Conservation (phyloP, 2,888 invertebrate species). For the Crossocerus cetratus region DNA sequence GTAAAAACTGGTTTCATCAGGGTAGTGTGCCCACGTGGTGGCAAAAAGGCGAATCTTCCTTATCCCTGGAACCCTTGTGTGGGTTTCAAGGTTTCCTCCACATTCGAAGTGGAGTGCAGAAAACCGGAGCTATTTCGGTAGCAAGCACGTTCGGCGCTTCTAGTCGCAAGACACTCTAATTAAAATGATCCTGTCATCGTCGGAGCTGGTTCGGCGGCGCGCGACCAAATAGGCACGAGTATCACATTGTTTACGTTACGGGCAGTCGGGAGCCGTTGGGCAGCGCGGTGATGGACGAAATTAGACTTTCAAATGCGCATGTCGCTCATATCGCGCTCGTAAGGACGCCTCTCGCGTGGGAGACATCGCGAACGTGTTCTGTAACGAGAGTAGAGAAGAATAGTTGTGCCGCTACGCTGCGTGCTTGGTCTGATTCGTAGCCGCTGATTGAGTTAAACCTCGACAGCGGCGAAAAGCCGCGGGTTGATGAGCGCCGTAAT, state of each 20-base stretch:
- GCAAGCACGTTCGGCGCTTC: slow-evolving; percentile 2
- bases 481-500: slow-evolving; percentile 36
- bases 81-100: not conserved
- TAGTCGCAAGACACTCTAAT: slow-evolving; percentile 23
- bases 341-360: too few relatives aligned
- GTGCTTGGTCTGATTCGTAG: slow-evolving; percentile 5
- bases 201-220: not conserved
- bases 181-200: slow-evolving; percentile 42
- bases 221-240: slow-evolving; percentile 10
- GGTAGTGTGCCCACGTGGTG: slow-evolving; percentile 6
- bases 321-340: too few relatives aligned
- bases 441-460: slow-evolving; percentile 16
- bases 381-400: too few relatives aligned
- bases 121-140: slow-evolving; percentile 24
- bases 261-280: not conserved
- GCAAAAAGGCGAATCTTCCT: slow-evolving; percentile 17
- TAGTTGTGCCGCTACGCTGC: not conserved
- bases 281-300: slow-evolving; percentile 4
- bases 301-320: slow-evolving; percentile 26
- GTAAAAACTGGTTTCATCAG: slow-evolving; percentile 8
- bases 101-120: not conserved
- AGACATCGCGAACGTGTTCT: too few relatives aligned
- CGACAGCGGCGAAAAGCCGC: not conserved
- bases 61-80: slow-evolving; percentile 18
- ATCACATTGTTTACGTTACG: slow-evolving; percentile 2